Evolutionary conservation across 1,140 invertebrate species (phyloP).

Genomic region (Neodiprion fabricii): DNA sequence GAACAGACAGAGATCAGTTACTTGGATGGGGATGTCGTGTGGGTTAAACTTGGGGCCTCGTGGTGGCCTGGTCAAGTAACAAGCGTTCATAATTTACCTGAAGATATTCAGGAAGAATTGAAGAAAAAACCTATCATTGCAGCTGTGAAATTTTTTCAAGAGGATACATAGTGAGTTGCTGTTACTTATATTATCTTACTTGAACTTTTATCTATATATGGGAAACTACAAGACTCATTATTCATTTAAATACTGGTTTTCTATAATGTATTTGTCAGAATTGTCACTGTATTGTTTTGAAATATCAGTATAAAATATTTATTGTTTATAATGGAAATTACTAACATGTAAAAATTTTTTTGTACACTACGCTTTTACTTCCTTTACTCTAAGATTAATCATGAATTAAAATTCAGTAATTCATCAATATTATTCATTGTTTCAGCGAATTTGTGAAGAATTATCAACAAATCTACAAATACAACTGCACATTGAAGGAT

Average conservation of each 20-base stretch:
- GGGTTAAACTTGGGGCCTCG: slow-evolving; percentile 78
- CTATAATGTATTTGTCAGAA: slow-evolving; percentile 22
- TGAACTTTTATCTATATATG: slow-evolving; percentile 3
- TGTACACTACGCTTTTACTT: no score
- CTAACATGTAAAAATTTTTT: no score
- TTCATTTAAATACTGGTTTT: slow-evolving; percentile 24
- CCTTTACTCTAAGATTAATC: slow-evolving; percentile 2
- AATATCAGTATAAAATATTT: slow-evolving; percentile 31
- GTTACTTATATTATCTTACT: not conserved
- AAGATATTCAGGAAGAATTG: slow-evolving; percentile 65
- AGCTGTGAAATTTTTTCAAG: slow-evolving; percentile 83
- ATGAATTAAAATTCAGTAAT: slow-evolving; percentile 14
- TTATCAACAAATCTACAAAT: slow-evolving; percentile 74
- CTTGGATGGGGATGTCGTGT: slow-evolving; percentile 77
- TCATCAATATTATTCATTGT: slow-evolving; percentile 48
- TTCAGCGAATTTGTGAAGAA: slow-evolving; percentile 81
- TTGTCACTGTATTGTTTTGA: slow-evolving; percentile 4
- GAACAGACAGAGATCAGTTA: slow-evolving; percentile 70
- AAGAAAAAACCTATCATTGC: slow-evolving; percentile 75
- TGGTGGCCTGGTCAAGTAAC: slow-evolving; percentile 84
- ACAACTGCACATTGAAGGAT: slow-evolving; percentile 77
- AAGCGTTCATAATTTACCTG: slow-evolving; percentile 67
- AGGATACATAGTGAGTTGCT: slow-evolving; percentile 76
- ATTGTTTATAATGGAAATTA: slow-evolving; percentile 4
- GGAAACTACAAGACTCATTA: slow-evolving; percentile 8